Percentiles rank a stretch among this genome's conserved stretches.
Conservation (phyloP, 2,888 invertebrate species). For the Listrodromus nycthemerus region DNA sequence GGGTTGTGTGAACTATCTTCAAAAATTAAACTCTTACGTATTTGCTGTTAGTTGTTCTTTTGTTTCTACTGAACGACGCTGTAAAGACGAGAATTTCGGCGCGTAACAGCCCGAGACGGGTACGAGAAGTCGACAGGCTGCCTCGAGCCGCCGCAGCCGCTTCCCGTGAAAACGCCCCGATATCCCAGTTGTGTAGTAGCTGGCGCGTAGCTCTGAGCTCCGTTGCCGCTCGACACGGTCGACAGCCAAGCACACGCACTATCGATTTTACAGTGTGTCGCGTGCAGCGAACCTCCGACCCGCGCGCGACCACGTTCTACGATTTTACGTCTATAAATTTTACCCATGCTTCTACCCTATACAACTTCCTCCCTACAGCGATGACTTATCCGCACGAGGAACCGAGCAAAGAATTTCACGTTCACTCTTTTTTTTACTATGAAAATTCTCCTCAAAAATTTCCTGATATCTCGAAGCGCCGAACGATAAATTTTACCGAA, state of each 20-base stretch:
- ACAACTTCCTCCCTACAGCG: constrained; percentile 27
- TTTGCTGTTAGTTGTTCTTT: neutral
- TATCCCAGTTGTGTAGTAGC: constrained; percentile 20
- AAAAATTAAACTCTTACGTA: neutral
- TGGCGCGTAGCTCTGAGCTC: constrained; percentile 58
- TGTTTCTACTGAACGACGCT: constrained; percentile 12
- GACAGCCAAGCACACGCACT: constrained; percentile 64
- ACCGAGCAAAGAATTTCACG: constrained; percentile 51
- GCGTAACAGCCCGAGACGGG: constrained; percentile 60
- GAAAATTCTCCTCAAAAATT: constrained; percentile 61
- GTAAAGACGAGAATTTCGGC: constrained; percentile 54
- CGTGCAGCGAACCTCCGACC: constrained; percentile 59
- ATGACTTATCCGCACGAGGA: constrained; percentile 60
- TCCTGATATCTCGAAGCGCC: constrained; percentile 38
- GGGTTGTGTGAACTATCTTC: neutral
- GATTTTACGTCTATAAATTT: constrained; percentile 68
- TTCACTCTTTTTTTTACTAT: constrained; percentile 43
- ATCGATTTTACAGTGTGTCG: constrained; percentile 69
- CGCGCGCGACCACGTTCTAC: constrained; percentile 61
- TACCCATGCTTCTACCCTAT: constrained; percentile 27
- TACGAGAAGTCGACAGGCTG: constrained; percentile 58
- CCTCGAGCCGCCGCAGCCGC: constrained; percentile 30
- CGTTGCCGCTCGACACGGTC: constrained; percentile 54
- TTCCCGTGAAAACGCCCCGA: constrained; percentile 65
- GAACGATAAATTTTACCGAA: constrained; percentile 56